Conservation (phyloP, 2,888 invertebrate species). For the Apodemia duryi region DNA sequence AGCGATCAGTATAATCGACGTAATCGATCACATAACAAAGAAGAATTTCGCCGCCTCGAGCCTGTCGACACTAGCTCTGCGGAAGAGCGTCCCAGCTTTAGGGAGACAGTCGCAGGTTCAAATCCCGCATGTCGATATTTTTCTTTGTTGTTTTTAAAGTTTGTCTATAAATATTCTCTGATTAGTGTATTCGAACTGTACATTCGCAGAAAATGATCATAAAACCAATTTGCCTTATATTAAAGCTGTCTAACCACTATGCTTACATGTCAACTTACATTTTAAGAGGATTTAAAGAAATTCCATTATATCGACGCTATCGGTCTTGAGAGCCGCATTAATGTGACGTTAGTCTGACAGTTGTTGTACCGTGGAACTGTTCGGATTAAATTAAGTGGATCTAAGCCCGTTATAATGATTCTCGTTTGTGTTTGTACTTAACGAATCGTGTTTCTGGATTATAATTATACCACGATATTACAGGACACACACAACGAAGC, state of each 20-base stretch:
- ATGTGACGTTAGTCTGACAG: constrained; percentile 51
- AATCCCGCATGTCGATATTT: no score
- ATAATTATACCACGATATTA: not conserved
- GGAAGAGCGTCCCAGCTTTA: no score
- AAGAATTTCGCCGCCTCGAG: no score
- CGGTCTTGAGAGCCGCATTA: constrained; percentile 2
- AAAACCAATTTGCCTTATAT: not conserved
- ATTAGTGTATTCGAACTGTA: not conserved
- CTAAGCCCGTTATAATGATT: constrained; percentile 65
- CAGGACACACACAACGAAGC: constrained; percentile 3
- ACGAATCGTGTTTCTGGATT: constrained; percentile 4
- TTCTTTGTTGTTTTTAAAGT: no score
- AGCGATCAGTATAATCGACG: no score
- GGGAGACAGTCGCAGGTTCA: no score
- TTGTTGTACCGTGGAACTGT: constrained; percentile 49
- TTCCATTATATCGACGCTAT: constrained; percentile 16
- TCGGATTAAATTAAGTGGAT: constrained; percentile 63
- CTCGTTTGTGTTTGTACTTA: constrained; percentile 15
- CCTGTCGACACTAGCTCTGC: no score
- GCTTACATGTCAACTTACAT: constrained; percentile 14
- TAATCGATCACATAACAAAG: no score
- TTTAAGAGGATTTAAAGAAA: constrained; percentile 10
- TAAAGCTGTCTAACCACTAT: constrained; percentile 4
- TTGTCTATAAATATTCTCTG: no score
- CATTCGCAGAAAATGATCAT: not conserved